Evolutionary conservation across 2,888 invertebrate genomes (phyloP).

Genomic region (Hoplodrina ambigua): DNA sequence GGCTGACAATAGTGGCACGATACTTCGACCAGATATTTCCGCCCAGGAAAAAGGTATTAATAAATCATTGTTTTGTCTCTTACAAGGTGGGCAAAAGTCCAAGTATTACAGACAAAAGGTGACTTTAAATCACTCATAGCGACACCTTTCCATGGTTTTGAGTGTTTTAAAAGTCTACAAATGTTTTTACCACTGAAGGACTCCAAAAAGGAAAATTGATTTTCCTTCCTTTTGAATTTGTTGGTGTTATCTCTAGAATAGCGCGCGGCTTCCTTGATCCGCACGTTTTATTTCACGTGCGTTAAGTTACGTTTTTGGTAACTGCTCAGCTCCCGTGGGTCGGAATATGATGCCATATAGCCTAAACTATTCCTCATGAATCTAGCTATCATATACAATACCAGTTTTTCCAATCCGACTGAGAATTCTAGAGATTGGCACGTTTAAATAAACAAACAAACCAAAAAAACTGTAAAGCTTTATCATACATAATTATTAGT

Average conservation of each 20-base stretch:
- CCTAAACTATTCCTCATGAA: no score
- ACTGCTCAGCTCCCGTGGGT: no score
- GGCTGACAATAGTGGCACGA: conserved; percentile 7
- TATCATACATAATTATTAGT: no score
- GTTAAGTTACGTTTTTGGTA: no score
- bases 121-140: conserved; percentile 11
- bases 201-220: neutral
- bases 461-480: no score
- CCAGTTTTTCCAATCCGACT: no score
- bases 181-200: neutral
- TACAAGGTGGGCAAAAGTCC: conserved; percentile 53
- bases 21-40: conserved; percentile 18
- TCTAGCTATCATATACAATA: no score
- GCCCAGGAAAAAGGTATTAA: conserved; percentile 46
- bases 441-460: no score
- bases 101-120: conserved; percentile 47
- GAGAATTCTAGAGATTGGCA: no score
- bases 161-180: neutral
- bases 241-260: neutral
- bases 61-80: conserved; percentile 47
- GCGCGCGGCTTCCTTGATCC: no score
- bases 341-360: no score
- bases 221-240: neutral
- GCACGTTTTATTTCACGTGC: no score
- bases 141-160: neutral